Evolutionary conservation across 2,888 invertebrate species (phyloP).

Genomic region (Dryobota labecula): DNA sequence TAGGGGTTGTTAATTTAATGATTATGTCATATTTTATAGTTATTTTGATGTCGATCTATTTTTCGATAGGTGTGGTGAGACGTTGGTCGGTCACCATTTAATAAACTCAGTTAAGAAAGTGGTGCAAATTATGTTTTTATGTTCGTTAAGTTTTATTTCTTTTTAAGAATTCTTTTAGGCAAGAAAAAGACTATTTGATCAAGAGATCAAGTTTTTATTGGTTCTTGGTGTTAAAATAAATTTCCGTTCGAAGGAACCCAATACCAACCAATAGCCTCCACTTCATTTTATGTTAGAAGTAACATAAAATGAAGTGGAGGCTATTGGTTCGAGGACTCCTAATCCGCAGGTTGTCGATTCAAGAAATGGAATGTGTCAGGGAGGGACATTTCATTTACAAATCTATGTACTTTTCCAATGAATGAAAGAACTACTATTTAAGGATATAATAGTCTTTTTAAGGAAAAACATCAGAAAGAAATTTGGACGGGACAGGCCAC

Average conservation of each 20-base stretch:
- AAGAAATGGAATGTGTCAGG: not conserved
- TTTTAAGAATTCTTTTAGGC: not conserved
- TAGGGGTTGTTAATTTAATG: slow-evolving; percentile 21
- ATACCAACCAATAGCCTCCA: too few species aligned
- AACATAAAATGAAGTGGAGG: too few species aligned
- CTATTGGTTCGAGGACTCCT: too few species aligned
- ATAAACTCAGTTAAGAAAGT: slow-evolving; percentile 23
- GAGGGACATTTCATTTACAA: not conserved
- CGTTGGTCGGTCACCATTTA: slow-evolving; percentile 3
- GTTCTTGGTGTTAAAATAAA: not conserved
- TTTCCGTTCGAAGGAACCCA: too few species aligned
- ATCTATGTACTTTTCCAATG: not conserved
- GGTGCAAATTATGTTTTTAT: slow-evolving; percentile 26
- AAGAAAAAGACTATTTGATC: not conserved
- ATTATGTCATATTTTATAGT: slow-evolving; percentile 41
- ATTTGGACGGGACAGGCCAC: not conserved
- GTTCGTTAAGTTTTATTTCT: not conserved
- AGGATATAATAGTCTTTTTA: not conserved
- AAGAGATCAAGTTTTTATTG: not conserved
- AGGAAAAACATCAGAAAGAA: not conserved
- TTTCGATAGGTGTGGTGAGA: slow-evolving; percentile 6
- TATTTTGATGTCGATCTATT: slow-evolving; percentile 8
- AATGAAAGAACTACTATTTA: not conserved
- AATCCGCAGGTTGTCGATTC: not conserved
- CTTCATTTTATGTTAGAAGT: too few species aligned